A percentile compares a stretch with the other conserved stretches of the same genome.
Conservation (phyloP, 92 coral and sea anemone species). For the Pocillopora grandis region DNA sequence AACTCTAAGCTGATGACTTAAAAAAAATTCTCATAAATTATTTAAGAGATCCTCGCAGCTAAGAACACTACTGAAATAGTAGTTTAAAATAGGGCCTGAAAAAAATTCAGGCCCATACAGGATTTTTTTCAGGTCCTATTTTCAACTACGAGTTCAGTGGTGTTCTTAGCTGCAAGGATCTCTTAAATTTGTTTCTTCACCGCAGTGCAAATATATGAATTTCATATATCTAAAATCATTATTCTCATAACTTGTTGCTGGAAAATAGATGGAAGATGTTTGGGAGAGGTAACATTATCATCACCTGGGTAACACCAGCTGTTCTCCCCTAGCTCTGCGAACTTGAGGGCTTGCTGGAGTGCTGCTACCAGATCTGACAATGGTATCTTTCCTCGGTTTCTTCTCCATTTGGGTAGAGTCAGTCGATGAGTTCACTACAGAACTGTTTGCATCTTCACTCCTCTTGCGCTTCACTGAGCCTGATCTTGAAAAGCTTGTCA, state of each 20-base stretch:
- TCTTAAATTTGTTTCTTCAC: too few species aligned
- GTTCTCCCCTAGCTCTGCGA: conserved; percentile 80
- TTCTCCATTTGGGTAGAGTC: conserved; percentile 22
- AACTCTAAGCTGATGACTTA: too few species aligned
- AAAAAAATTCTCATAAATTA: background rate
- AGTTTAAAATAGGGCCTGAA: too few species aligned
- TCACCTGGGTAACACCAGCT: conserved; percentile 78
- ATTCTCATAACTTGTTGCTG: background rate
- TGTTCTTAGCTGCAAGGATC: too few species aligned
- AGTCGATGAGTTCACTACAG: background rate
- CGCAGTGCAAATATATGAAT: too few species aligned
- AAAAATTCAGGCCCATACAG: too few species aligned
- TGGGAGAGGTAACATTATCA: background rate
- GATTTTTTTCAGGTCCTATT: too few species aligned
- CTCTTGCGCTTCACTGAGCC: conserved; percentile 77
- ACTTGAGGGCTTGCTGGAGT: conserved; percentile 90
- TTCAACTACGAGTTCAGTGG: too few species aligned
- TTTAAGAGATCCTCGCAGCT: too few species aligned
- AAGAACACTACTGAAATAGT: too few species aligned
- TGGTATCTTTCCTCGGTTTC: conserved; percentile 45
- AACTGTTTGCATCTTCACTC: conserved; percentile 32
- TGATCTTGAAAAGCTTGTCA: conserved; percentile 46
- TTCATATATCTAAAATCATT: background rate
- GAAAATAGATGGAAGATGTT: background rate
- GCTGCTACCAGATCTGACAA: conserved; percentile 29